Conservation (phyloP, 2,113 vertebrate species). For the Hemicordylus capensis region DNA sequence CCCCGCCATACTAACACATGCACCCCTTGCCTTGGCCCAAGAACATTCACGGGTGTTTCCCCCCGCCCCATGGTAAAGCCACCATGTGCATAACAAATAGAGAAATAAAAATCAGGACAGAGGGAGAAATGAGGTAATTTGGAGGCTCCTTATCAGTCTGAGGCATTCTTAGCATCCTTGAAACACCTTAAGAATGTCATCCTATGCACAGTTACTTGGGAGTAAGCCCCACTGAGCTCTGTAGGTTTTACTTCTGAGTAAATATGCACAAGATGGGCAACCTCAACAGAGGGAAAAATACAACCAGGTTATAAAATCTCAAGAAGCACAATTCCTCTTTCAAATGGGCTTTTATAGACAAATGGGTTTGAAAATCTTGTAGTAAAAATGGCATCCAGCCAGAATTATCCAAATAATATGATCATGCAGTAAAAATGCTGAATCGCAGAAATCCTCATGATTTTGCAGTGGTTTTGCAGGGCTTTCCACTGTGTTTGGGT, state of each 20-base stretch:
- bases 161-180: not conserved
- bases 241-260: not conserved
- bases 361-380: slow-evolving; percentile 35
- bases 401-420: not conserved
- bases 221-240: not conserved
- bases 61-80: too few relatives aligned
- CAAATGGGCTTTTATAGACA: slow-evolving; percentile 46
- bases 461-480: not conserved
- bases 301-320: slow-evolving; percentile 10
- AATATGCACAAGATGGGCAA: not conserved
- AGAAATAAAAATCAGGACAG: too few relatives aligned
- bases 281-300: slow-evolving; percentile 27
- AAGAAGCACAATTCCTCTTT: slow-evolving; percentile 44
- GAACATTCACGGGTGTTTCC: too few relatives aligned
- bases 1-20: too few relatives aligned
- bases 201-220: not conserved
- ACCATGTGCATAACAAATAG: too few relatives aligned
- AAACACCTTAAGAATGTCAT: not conserved
- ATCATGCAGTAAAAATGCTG: too few relatives aligned
- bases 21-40: too few relatives aligned
- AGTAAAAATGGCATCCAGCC: not conserved
- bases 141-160: too few relatives aligned
- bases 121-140: too few relatives aligned
- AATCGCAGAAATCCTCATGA: not conserved
- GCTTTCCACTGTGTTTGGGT: not conserved